A percentile compares a stretch with the other conserved stretches of the same genome.
Evolutionary conservation across 1,140 invertebrate genomes (phyloP).

Genomic region (Drosophila kikkawai): DNA sequence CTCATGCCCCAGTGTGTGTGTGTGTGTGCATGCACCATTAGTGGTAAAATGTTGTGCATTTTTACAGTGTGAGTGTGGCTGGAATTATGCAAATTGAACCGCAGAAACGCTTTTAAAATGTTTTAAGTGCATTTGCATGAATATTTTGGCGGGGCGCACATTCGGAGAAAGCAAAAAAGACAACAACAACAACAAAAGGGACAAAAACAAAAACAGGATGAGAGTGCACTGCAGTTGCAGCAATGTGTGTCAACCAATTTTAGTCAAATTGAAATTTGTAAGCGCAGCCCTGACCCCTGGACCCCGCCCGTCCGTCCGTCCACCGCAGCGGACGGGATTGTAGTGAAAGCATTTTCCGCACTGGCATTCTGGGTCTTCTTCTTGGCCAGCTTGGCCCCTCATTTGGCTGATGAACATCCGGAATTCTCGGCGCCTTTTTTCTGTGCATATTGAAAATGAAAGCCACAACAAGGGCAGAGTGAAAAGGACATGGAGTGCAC

Average conservation of each 20-base stretch:
- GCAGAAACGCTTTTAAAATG: conserved; percentile 83
- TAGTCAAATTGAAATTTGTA: conserved; percentile 79
- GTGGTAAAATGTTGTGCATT: conserved; percentile 83
- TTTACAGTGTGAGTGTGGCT: conserved; percentile 74
- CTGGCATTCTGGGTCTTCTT: conserved; percentile 15
- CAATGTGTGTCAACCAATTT: conserved; percentile 82
- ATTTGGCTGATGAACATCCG: conserved; percentile 69
- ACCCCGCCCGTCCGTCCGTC: background rate
- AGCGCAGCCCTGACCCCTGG: conserved; percentile 52
- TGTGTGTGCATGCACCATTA: conserved; percentile 63
- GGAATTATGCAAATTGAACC: conserved; percentile 83
- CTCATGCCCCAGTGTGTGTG: background rate
- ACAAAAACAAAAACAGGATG: conserved; percentile 15
- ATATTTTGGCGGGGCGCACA: conserved; percentile 66
- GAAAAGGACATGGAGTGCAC: conserved; percentile 23
- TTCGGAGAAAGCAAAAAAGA: conserved; percentile 20
- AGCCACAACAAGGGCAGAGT: conserved; percentile 54
- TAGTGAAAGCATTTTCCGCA: conserved; percentile 41
- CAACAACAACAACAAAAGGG: background rate
- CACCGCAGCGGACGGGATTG: conserved; percentile 19
- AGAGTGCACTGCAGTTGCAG: conserved; percentile 52
- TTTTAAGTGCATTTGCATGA: conserved; percentile 83
- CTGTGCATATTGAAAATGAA: conserved; percentile 55
- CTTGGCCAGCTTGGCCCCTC: conserved; percentile 38
- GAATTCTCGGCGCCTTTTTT: conserved; percentile 29